Conservation (phyloP, 2,113 vertebrate species). For the Bos indicus region DNA sequence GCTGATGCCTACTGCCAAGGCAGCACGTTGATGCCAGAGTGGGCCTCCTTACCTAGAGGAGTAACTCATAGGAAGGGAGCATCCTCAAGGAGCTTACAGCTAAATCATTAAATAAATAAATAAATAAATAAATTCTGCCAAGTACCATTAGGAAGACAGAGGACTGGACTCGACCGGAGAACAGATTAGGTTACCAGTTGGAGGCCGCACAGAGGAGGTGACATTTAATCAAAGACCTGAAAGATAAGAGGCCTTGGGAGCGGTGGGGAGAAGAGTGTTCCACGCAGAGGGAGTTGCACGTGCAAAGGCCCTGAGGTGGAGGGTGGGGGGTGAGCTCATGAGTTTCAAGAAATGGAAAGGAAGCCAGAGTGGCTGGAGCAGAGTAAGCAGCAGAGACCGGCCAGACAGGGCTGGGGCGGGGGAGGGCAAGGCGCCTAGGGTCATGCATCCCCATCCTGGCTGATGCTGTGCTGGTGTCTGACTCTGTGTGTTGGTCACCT, state of each 20-base stretch:
- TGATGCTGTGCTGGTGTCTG: not conserved
- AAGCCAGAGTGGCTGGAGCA: not conserved
- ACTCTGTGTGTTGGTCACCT: not conserved
- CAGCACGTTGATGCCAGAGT: not conserved
- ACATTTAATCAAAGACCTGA: not conserved
- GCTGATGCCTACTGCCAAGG: not conserved
- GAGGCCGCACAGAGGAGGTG: not conserved
- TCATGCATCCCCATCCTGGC: rapidly evolving
- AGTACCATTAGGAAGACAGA: not conserved
- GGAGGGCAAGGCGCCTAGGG: not conserved
- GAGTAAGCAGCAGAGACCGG: not conserved
- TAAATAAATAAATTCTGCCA: not conserved
- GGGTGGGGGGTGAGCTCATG: not conserved
- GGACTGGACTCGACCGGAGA: not conserved
- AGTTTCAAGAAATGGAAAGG: not conserved
- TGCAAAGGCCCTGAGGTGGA: not conserved
- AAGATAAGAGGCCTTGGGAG: not conserved
- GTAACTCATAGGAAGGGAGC: not conserved
- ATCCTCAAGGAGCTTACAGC: not conserved
- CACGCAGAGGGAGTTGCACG: rapidly evolving
- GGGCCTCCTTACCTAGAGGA: not conserved
- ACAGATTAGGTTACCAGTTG: not conserved
- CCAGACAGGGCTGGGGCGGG: rapidly evolving
- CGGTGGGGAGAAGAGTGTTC: not conserved
- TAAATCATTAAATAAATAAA: not conserved